These are phyloP conservation scores for Penaeus vannamei DNA, from an alignment of 1,140 invertebrate genomes.

Conservation along the genomic window DNA sequence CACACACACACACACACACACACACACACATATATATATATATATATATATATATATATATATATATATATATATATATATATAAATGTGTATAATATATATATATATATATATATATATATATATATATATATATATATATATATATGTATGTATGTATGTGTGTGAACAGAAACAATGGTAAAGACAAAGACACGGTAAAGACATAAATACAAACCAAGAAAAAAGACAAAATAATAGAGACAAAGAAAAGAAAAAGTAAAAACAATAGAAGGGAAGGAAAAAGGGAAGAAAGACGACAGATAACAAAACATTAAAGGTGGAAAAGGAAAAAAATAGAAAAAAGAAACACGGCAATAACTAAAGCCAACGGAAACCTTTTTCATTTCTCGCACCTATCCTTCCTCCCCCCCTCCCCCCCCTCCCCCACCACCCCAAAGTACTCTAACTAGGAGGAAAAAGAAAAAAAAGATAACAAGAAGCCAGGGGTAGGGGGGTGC, in stretches of 20 bases:
- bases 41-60: background rate
- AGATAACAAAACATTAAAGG: background rate
- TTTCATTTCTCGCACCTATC: background rate
- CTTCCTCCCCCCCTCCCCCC: conserved; percentile 6
- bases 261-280: background rate
- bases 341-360: background rate
- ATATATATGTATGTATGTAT: background rate
- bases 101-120: background rate
- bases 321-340: background rate
- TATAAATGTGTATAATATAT: background rate
- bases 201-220: background rate
- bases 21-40: background rate
- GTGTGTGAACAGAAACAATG: background rate
- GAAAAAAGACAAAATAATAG: background rate
- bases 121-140: background rate
- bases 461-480: no score
- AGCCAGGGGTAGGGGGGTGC: no score
- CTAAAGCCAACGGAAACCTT: background rate
- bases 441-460: no score
- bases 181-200: background rate
- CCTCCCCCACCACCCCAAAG: background rate
- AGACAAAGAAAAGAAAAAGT: background rate
- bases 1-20: background rate
- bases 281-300: background rate
- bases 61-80: conserved; percentile 11